Conservation (phyloP, 1,140 invertebrate genomes). For the Drosophila mayri region DNA sequence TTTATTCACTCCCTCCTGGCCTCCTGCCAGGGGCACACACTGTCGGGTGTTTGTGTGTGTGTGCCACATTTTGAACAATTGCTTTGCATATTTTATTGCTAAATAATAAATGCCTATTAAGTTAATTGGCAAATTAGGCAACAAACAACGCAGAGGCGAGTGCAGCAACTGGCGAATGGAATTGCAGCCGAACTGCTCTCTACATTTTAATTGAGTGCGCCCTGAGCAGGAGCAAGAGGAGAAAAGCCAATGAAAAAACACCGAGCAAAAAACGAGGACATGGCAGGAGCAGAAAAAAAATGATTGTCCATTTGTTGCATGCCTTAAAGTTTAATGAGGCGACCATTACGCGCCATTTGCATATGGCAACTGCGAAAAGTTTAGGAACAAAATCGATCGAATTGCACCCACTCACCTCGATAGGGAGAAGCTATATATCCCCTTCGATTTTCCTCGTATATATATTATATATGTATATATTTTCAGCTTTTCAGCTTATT, state of each 20-base stretch:
- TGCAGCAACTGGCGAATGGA: slow-evolving; percentile 39
- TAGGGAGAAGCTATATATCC: background rate
- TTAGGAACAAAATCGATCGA: slow-evolving; percentile 72
- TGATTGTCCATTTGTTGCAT: slow-evolving; percentile 62
- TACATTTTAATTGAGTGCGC: slow-evolving; percentile 58
- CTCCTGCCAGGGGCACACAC: slow-evolving; percentile 9
- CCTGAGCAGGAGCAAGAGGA: slow-evolving; percentile 19
- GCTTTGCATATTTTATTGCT: slow-evolving; percentile 84
- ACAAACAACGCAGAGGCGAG: slow-evolving; percentile 56
- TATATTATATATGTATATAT: background rate
- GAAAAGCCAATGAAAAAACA: slow-evolving; percentile 16
- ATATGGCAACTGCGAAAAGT: slow-evolving; percentile 63
- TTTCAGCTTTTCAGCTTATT: slow-evolving; percentile 51
- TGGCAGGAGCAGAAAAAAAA: slow-evolving; percentile 42
- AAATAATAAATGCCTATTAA: slow-evolving; percentile 84
- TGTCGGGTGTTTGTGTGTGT: slow-evolving; percentile 27
- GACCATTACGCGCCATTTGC: slow-evolving; percentile 71
- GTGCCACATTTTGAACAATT: slow-evolving; percentile 78
- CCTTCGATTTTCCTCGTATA: slow-evolving; percentile 1
- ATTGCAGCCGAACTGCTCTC: slow-evolving; percentile 39
- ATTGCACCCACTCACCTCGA: slow-evolving; percentile 37
- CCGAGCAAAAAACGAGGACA: slow-evolving; percentile 6
- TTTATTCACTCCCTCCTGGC: slow-evolving; percentile 2
- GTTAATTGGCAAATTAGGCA: slow-evolving; percentile 82
- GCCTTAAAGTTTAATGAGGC: slow-evolving; percentile 63